These are phyloP conservation scores for Apodemia duryi DNA, from an alignment of 2,888 invertebrate genomes.

Conservation along the genomic window DNA sequence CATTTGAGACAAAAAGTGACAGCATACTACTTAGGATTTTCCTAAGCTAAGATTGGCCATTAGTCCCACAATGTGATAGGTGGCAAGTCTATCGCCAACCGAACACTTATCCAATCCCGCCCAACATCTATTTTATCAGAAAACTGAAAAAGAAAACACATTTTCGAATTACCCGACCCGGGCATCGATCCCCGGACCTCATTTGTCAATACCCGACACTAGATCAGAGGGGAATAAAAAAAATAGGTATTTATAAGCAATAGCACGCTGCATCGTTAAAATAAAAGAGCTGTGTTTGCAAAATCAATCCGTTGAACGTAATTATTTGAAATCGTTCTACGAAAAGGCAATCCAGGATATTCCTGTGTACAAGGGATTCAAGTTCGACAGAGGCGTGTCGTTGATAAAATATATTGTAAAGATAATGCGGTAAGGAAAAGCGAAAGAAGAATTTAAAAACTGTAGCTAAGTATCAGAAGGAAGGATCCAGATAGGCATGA, in stretches of 20 bases:
- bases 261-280: neutral
- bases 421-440: neutral
- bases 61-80: no score
- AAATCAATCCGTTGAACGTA: neutral
- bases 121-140: no score
- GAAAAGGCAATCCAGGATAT: neutral
- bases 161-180: no score
- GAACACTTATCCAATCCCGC: no score
- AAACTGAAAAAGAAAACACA: no score
- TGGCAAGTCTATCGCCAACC: no score
- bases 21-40: no score
- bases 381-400: neutral
- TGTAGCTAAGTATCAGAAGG: neutral
- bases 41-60: no score
- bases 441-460: neutral
- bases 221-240: no score
- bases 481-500: neutral
- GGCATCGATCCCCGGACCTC: no score
- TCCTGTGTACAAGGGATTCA: neutral
- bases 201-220: no score
- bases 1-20: no score
- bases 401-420: slow-evolving; percentile 4
- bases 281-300: neutral
- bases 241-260: neutral
- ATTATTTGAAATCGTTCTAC: neutral